Evolutionary conservation across 2,888 invertebrate species (phyloP).

Genomic region (Osmoderma eremita): DNA sequence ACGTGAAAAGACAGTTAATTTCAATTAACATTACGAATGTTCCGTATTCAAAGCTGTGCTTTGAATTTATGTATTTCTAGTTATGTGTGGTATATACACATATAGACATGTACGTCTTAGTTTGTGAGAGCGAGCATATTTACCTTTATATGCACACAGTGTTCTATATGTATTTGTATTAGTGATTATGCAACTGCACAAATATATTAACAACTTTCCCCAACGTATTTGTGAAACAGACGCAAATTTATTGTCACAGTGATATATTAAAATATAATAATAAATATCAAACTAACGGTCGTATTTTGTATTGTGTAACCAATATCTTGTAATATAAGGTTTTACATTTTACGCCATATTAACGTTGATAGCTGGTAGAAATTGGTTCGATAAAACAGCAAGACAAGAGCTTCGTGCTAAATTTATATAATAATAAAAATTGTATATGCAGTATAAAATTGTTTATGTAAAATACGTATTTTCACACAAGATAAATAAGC

Average conservation of each 20-base stretch:
- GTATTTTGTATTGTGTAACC: constrained; percentile 11
- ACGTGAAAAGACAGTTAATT: constrained; percentile 38
- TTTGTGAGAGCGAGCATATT: constrained; percentile 20
- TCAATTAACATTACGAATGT: constrained; percentile 43
- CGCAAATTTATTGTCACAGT: constrained; percentile 46
- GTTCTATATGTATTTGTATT: neutral
- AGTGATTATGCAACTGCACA: constrained; percentile 44
- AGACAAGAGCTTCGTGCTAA: neutral
- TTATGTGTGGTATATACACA: neutral
- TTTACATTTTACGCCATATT: constrained; percentile 4
- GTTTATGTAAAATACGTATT: too few relatives aligned
- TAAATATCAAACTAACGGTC: constrained; percentile 21
- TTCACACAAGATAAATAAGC: too few relatives aligned
- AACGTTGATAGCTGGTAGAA: constrained; percentile 2
- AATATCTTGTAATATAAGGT: constrained; percentile 14
- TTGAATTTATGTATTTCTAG: constrained; percentile 13
- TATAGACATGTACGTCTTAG: neutral
- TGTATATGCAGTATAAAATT: too few relatives aligned
- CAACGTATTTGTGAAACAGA: constrained; percentile 42
- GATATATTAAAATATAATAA: constrained; percentile 44
- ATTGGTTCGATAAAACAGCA: constrained; percentile 2
- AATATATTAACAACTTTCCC: constrained; percentile 47
- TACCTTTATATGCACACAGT: constrained; percentile 5
- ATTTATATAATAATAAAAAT: too few relatives aligned
- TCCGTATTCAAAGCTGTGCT: constrained; percentile 1